Base-by-base conservation (phyloP, 2,113 vertebrate species). In the Serilophus lunatus region DNA sequence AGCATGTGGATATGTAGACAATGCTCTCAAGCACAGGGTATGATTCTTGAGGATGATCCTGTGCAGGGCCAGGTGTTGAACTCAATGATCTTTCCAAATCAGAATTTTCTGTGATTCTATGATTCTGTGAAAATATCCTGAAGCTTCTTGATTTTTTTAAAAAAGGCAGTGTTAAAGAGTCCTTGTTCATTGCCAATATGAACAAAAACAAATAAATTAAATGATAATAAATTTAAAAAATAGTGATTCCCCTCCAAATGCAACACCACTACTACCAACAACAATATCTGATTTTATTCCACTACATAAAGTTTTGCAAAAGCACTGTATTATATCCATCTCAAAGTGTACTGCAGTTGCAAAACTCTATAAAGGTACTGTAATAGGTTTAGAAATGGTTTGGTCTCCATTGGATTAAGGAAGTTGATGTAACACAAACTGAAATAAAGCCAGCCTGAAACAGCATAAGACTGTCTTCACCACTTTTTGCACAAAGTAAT, bases 321-420 rank as follows among this genome's bases (percentile, higher is more conserved):
- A 38, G 5, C 47, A 54, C 51, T 82, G 2, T 72, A 20, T 75
- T 90, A 19, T 56, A 71, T 53, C 44, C 25, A 61, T 8, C 28
- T 22, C 26, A 75, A 64, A 56, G 11, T 56, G 18, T 22, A 78
- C 24, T 93, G 18, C 31, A 64, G 19, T 61, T 79, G 61, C 28
- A 93, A 85, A 65, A 13, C 20, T 76, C 42, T 85, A n/a, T 31
- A 29, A 28, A 77, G 51, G 28, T 64, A 47, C 29, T 64, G 75
- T 45, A 31, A 88, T 69, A 88, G 40, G 8, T 31, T 76, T 84
- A 54, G 22, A 64, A 85, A 35, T 65, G 36, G 3, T 42, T 88
- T 87, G 19, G 29, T 85, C 77, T 80, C 23, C n/a, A 24, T 79
- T 95, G 85, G 49, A 36, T 88, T 88, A 57, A 79, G 72, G 49